Evolutionary conservation across 2,888 invertebrate genomes (phyloP), one percentile per base, ranked within the genome.

Genomic region (Philonicus albiceps): DNA sequence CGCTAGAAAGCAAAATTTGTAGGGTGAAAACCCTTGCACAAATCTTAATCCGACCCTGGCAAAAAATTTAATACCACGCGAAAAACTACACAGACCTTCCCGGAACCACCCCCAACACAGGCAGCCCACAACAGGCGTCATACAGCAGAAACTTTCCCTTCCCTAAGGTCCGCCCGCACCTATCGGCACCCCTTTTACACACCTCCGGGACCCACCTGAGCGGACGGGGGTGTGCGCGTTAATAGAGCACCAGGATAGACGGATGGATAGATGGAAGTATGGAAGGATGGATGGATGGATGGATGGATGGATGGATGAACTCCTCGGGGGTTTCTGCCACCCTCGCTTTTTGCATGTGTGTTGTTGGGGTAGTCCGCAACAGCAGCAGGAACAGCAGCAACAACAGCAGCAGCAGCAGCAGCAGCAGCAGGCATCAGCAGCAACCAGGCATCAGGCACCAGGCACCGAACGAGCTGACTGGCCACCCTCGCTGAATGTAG

Each of bases 401-500:
- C 55, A 55, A 2, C 43, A 53, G n/a, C n/a, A 8, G 55, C 19
- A 55, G 55, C 19, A 7, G 22, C 22, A 19, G 1, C 19, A 19
- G 19, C 19, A 19, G 22, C 22, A 55, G 19, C 55, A 22, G 22
- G 64, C 64, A 6, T n/a, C n/a, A n/a, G n/a, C n/a, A 49, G 19
- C 49, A 49, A n/a, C 49, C 49, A 49, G 49, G 49, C 49, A 49
- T n/a, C 49, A 49, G 49, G 49, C 49, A 49, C 49, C 16, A 49
- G 49, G 49, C 49, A 49, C n/a, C 49, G n/a, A 49, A 2, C 49
- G 16, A 49, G 49, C 40, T 55, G 64, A 19, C 40, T 49, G 85
- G 75, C 49, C 81, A 81, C 78, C 86, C 86, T 85, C 76, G 53
- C 75, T 75, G 72, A 53, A 75, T 49, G 78, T 85, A 86, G 87